Conservation (phyloP, 1,140 invertebrate species). For the Rhizoglyphus robini region DNA sequence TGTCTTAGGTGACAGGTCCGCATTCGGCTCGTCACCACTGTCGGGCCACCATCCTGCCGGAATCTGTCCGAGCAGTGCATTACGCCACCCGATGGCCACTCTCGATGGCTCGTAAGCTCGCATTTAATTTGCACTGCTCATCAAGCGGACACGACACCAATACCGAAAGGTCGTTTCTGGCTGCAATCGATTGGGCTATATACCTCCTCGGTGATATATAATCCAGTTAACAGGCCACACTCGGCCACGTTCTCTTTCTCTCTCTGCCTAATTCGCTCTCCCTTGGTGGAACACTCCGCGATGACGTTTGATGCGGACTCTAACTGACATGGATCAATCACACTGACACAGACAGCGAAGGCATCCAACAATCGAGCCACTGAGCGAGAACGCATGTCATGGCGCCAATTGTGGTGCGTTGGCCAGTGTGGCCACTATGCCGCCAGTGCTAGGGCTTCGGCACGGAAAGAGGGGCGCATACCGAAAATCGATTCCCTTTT, state of each 20-base stretch:
- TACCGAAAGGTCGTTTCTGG: not conserved
- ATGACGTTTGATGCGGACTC: not conserved
- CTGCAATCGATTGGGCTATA: not conserved
- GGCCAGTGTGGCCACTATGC: not conserved
- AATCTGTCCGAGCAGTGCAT: not conserved
- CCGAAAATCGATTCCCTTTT: not conserved
- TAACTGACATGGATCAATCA: constrained; percentile 16
- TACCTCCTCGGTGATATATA: not conserved
- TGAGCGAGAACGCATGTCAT: not conserved
- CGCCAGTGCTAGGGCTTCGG: too few relatives aligned
- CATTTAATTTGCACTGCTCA: constrained; percentile 1
- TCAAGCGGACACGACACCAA: constrained; percentile 5
- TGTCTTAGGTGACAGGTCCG: not conserved
- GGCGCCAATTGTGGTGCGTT: not conserved
- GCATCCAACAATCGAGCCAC: not conserved
- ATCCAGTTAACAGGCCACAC: constrained; percentile 6
- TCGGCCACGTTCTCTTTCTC: not conserved
- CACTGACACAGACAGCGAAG: not conserved
- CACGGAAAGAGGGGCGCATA: too few relatives aligned
- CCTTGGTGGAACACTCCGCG: not conserved
- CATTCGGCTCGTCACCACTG: not conserved
- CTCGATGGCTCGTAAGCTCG: not conserved
- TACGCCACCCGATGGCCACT: not conserved
- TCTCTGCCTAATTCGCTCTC: not conserved
- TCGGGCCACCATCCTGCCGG: not conserved